Base-by-base conservation (phyloP, 1,140 invertebrate genomes). In the Ceratoteleas bidentatus region DNA sequence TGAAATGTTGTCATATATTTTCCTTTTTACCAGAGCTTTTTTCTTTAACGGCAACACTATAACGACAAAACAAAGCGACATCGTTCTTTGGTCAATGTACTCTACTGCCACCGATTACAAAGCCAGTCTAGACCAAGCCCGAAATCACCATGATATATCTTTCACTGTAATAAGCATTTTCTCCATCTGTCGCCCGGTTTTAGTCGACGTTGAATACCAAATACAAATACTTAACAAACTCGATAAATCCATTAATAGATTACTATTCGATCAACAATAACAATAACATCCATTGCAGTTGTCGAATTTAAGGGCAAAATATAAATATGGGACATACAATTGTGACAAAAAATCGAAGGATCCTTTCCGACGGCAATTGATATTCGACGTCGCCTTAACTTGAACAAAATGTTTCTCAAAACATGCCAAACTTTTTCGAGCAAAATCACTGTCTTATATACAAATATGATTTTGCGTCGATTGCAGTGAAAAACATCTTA, bases 51-150 rank as follows among this genome's bases (percentile, higher is more conserved):
- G n/a, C 52, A 47, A 57, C 40, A 60, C 56, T 56, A 62, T 56
- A 73, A 73, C 38, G 58, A 73, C 40, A 62, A 73, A 61, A 73
- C 50, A 54, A 64, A 60, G 60, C 52, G 61, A 64, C 24, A 62
- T 61, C 58, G 49, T 73, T 62, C 52, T 64, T 73, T 73, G 69
- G 60, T 73, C 69, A 16, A 47, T 45, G 24, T 61, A 49, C 32
- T 38, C 34, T 43, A 32, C 15, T 38, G 11, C 50, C 33, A 66
- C 50, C 33, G 9, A 36, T 56, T 45, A 24, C 36, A 66, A 16
- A 66, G 36, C 40, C 62, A 56, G 16, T 56, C 45, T 3, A 47
- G 50, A 64, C 61, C 52, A 57, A 64, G 16, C 52, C 32, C 60
- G 43, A 74, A 74, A 74, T 74, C 70, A 34, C 60, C n/a, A 13